phyloP scores from a whole-genome alignment of 2,888 invertebrate genomes.

The Standfussiana lucernea region DNA sequence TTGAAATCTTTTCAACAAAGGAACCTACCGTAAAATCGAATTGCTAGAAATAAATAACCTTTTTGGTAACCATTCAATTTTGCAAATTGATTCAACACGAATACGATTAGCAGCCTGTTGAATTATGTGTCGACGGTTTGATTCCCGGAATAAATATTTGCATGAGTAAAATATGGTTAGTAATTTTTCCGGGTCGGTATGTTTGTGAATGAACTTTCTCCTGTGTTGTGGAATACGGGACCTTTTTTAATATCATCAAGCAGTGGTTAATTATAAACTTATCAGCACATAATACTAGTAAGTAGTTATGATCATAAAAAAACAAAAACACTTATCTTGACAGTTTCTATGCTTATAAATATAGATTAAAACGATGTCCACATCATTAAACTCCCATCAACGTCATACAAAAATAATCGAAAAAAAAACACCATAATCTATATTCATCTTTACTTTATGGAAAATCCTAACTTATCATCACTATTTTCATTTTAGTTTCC shows the following conservation, averaged over 20 bases:
- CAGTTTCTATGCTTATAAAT: not conserved
- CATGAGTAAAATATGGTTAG: not conserved
- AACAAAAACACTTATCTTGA: not conserved
- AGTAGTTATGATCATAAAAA: not conserved
- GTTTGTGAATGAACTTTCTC: not conserved
- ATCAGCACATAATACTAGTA: not conserved
- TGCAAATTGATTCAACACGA: not conserved
- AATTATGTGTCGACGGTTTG: not conserved
- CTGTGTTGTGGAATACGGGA: not conserved
- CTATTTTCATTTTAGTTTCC: conserved; percentile 33
- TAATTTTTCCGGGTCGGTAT: not conserved
- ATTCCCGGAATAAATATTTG: not conserved
- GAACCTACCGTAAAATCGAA: not conserved
- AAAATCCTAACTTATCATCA: conserved; percentile 28
- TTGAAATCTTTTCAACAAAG: not conserved
- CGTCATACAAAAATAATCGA: too few species aligned
- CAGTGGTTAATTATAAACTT: not conserved
- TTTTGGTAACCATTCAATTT: not conserved
- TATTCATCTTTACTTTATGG: conserved; percentile 9
- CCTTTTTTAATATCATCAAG: not conserved
- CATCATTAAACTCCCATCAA: not conserved
- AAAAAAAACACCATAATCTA: too few species aligned
- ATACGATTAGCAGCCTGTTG: not conserved
- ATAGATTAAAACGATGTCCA: not conserved
- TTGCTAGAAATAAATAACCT: not conserved